Percentiles rank a stretch among this genome's conserved stretches.
phyloP scores from a whole-genome alignment of 2,113 vertebrate species.

The Entelurus aequoreus region DNA sequence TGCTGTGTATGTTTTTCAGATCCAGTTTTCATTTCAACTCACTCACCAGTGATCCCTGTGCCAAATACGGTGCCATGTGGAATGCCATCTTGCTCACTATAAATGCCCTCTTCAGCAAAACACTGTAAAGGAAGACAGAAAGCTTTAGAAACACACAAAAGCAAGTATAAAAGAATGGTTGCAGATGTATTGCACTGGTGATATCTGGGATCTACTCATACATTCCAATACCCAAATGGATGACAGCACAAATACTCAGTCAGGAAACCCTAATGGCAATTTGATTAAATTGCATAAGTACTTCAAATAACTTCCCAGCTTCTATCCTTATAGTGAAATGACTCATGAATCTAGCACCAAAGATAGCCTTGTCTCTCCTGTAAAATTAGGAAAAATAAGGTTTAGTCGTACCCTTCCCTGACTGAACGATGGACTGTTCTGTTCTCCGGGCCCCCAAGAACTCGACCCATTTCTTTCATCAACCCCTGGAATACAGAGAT shows the following conservation, averaged over 20 bases:
- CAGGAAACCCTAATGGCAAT: neutral
- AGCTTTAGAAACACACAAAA: constrained; percentile 3
- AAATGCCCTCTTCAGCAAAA: constrained; percentile 81
- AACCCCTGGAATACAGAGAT: constrained; percentile 73
- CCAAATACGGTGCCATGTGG: constrained; percentile 80
- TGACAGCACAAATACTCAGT: neutral
- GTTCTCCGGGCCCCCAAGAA: constrained; percentile 84
- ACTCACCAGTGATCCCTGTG: constrained; percentile 84
- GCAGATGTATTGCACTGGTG: neutral
- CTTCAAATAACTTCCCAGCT: neutral
- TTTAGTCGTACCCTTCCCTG: constrained; percentile 79
- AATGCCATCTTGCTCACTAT: constrained; percentile 77
- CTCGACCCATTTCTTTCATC: constrained; percentile 83
- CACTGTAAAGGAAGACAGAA: constrained; percentile 61
- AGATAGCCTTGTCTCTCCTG: neutral
- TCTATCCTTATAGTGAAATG: neutral
- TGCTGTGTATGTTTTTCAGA: constrained; percentile 9
- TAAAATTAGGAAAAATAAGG: constrained; percentile 1
- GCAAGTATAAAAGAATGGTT: neutral
- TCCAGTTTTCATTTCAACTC: neutral
- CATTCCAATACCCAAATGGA: neutral
- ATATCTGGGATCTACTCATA: no score
- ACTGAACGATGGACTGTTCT: constrained; percentile 84
- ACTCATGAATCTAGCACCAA: neutral
- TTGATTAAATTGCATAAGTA: neutral